A percentile compares a stretch with the other conserved stretches of the same genome.
phyloP scores from a whole-genome alignment of 2,888 invertebrate species.

The Lycocerus yunnanus region DNA sequence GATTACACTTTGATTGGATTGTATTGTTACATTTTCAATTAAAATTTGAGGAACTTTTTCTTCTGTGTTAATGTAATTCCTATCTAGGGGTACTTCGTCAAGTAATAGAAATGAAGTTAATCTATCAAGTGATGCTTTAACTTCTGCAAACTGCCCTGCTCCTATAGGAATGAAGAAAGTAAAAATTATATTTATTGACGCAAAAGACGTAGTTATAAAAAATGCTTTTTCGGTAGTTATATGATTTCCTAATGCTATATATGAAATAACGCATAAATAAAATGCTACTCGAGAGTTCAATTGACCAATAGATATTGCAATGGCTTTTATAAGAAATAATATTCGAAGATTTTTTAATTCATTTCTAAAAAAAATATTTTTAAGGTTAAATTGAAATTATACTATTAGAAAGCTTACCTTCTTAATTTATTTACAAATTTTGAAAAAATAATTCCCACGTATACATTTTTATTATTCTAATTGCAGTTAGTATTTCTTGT shows the following conservation, averaged over 20 bases:
- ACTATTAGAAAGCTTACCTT: conserved; percentile 60
- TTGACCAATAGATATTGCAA: conserved; percentile 43
- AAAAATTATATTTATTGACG: conserved; percentile 82
- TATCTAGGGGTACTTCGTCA: conserved; percentile 57
- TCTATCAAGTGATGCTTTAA: conserved; percentile 72
- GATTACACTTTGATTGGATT: conserved; percentile 40
- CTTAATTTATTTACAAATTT: conserved; percentile 71
- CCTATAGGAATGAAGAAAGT: conserved; percentile 88
- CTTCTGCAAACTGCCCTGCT: conserved; percentile 79
- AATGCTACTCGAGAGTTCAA: conserved; percentile 48
- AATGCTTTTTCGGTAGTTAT: conserved; percentile 85
- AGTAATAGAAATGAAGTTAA: conserved; percentile 65
- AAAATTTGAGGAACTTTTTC: neutral
- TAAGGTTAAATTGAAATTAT: neutral
- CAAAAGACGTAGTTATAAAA: conserved; percentile 86
- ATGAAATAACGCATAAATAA: conserved; percentile 57
- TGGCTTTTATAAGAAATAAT: conserved; percentile 45
- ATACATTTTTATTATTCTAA: conserved; percentile 89
- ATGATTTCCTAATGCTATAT: conserved; percentile 68
- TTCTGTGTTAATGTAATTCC: neutral
- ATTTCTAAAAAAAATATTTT: conserved; percentile 56
- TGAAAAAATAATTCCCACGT: conserved; percentile 83
- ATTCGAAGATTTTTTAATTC: conserved; percentile 64
- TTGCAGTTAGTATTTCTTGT: conserved; percentile 84
- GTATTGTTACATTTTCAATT: neutral